Conservation (phyloP, 2,888 invertebrate species). For the Drosophila austrosaltans region DNA sequence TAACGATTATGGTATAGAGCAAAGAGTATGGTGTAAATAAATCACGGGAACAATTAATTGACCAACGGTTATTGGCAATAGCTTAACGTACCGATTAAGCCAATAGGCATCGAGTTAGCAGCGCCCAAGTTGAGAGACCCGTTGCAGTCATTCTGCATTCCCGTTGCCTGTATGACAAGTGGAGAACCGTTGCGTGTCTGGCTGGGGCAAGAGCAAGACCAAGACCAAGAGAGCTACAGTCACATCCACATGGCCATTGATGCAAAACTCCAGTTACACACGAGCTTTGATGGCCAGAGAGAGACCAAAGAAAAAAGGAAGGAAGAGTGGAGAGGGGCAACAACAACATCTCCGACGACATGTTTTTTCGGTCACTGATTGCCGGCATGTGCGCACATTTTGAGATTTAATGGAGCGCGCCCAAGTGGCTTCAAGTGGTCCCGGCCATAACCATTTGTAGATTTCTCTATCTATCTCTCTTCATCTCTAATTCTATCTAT, state of each 20-base stretch:
- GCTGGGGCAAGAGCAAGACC: constrained; percentile 10
- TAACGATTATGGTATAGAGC: constrained; percentile 37
- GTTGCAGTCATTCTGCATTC: constrained; percentile 62
- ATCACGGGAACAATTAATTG: constrained; percentile 63
- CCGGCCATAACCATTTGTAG: constrained; percentile 55
- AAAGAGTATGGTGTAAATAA: constrained; percentile 43
- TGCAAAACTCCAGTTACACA: constrained; percentile 74
- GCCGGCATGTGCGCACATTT: constrained; percentile 48
- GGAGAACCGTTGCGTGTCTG: constrained; percentile 44
- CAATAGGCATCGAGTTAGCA: constrained; percentile 55
- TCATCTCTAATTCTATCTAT: neutral
- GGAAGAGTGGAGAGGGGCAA: too few species aligned
- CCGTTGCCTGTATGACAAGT: constrained; percentile 69
- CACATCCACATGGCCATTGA: constrained; percentile 65
- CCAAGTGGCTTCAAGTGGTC: constrained; percentile 62
- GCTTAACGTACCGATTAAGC: constrained; percentile 57
- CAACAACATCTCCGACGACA: constrained; percentile 20
- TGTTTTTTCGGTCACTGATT: constrained; percentile 58
- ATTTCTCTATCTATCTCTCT: constrained; percentile 25
- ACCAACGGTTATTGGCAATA: constrained; percentile 70
- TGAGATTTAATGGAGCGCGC: constrained; percentile 72
- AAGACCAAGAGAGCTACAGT: neutral
- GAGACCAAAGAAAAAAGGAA: constrained; percentile 4
- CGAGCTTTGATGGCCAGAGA: constrained; percentile 31
- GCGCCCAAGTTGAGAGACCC: constrained; percentile 51